Conservation (phyloP, 2,113 vertebrate genomes). For the Mormyrus iriodes region DNA sequence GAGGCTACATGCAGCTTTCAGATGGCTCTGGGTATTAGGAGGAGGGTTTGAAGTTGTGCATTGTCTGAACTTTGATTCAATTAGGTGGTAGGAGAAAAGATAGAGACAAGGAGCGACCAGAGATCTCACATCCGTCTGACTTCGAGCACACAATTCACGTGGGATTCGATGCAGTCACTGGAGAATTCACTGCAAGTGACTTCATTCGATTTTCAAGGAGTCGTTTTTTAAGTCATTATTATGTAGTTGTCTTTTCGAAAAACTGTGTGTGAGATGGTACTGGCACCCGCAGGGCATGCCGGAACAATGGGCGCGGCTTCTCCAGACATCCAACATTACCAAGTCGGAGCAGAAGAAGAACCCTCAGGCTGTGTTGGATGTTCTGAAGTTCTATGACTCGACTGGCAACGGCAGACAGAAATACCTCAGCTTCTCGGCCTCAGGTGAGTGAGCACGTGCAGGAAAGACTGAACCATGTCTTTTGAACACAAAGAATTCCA, state of each 20-base stretch:
- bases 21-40: not conserved
- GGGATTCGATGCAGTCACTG: constrained; percentile 92
- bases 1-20: not conserved
- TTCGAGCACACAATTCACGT: constrained; percentile 98
- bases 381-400: constrained; percentile 84
- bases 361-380: constrained; percentile 91
- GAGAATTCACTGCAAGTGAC: constrained; percentile 90
- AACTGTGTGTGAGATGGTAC: not conserved
- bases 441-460: constrained; percentile 52
- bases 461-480: not conserved
- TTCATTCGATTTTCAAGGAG: not conserved
- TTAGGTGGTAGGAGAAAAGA: constrained; percentile 88
- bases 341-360: constrained; percentile 97
- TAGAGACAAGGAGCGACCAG: constrained; percentile 89
- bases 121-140: constrained; percentile 92
- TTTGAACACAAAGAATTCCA: not conserved
- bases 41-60: not conserved
- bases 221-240: not conserved
- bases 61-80: constrained; percentile 16
- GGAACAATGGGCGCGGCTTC: constrained; percentile 92
- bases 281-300: constrained; percentile 82
- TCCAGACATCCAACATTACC: constrained; percentile 96
- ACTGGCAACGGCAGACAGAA: constrained; percentile 74
- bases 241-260: not conserved
- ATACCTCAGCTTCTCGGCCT: constrained; percentile 69